phyloP scores from a whole-genome alignment of 2,113 vertebrate genomes.

The Thryonomys swinderianus region DNA sequence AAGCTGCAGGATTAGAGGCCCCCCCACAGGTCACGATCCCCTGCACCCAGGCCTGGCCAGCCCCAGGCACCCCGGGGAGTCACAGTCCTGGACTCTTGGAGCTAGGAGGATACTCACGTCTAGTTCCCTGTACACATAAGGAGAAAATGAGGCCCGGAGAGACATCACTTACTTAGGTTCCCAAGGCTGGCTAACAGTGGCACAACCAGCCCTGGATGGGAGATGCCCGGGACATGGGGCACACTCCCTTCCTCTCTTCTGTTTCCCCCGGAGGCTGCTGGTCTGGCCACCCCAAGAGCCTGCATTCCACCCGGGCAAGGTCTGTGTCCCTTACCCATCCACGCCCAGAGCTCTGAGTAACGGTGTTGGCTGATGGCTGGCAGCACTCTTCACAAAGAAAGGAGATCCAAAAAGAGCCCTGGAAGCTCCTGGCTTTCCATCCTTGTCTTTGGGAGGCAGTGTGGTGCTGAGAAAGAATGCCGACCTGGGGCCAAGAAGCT shows the following conservation, averaged over 20 bases:
- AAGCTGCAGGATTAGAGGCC: background rate
- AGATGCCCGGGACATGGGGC: background rate
- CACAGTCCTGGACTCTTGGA: background rate
- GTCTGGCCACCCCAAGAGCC: conserved; percentile 17
- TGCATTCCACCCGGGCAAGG: conserved; percentile 40
- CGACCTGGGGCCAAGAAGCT: background rate
- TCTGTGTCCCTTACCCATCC: conserved; percentile 42
- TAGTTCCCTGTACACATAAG: background rate
- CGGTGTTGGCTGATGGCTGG: conserved; percentile 70
- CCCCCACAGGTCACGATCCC: background rate
- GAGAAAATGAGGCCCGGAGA: conserved; percentile 31
- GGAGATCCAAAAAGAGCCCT: conserved; percentile 14
- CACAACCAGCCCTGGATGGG: background rate
- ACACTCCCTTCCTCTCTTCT: background rate
- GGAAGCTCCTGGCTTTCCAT: conserved; percentile 49
- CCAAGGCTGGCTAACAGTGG: background rate
- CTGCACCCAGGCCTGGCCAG: background rate
- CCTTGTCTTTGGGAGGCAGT: conserved; percentile 73
- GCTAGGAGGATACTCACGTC: background rate
- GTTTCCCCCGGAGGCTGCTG: background rate
- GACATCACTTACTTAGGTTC: background rate
- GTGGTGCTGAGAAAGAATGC: conserved; percentile 36
- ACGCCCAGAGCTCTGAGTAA: conserved; percentile 69
- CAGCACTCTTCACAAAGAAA: conserved; percentile 62
- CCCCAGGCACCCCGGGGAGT: background rate